Percentiles rank a stretch among this genome's conserved stretches.
Evolutionary conservation across 2,797 vertebrate genomes (phyloP).

Genomic region (Halcyon chelicuti): DNA sequence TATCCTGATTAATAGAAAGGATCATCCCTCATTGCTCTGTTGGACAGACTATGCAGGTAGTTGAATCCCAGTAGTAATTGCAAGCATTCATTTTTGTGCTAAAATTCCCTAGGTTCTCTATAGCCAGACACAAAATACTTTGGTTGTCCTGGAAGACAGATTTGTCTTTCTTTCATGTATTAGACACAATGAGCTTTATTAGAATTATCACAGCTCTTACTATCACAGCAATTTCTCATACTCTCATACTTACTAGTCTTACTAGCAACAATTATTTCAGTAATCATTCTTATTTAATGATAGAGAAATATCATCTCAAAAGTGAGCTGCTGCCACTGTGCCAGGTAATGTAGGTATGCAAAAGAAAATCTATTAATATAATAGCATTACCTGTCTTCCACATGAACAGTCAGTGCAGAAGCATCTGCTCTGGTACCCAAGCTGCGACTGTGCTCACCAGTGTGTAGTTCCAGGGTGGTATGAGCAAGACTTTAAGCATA

Average conservation of each 20-base stretch:
- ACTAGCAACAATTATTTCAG: conserved; percentile 1
- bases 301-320: conserved; percentile 6
- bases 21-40: neutral
- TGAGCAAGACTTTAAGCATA: conserved; percentile 64
- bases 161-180: neutral
- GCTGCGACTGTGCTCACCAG: conserved; percentile 58
- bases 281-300: conserved; percentile 8
- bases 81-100: neutral
- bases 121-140: neutral
- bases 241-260: neutral
- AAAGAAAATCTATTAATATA: conserved; percentile 36
- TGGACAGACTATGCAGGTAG: neutral
- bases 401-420: conserved; percentile 60
- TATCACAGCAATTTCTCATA: neutral
- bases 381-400: conserved; percentile 58
- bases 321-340: neutral
- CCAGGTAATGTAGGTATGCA: neutral
- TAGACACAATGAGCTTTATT: neutral
- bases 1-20: neutral
- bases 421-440: conserved; percentile 56
- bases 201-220: neutral
- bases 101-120: neutral
- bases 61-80: neutral
- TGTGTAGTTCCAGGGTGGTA: conserved; percentile 54
- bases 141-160: neutral